Percentiles rank a stretch among this genome's conserved stretches.
These are phyloP conservation scores for Clunio marinus DNA, from an alignment of 2,888 invertebrate genomes.

Conservation along the genomic window DNA sequence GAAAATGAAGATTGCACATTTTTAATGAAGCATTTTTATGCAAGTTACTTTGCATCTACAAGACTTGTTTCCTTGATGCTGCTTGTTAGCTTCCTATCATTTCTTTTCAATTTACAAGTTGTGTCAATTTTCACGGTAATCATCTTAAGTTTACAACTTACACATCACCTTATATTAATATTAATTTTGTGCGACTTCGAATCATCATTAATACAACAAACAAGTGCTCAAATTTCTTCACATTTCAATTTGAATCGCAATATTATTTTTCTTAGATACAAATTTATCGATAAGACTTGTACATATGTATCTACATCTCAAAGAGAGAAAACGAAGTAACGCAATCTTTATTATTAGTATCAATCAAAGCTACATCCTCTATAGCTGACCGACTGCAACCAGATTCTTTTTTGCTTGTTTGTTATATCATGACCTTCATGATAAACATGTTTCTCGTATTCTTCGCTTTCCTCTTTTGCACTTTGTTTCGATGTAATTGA, in stretches of 20 bases:
- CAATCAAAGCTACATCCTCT: slow-evolving; percentile 27
- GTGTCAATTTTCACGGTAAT: too few species aligned
- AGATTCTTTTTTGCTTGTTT: slow-evolving; percentile 24
- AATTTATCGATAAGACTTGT: slow-evolving; percentile 9
- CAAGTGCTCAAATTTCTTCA: neutral
- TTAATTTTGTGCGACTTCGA: too few species aligned
- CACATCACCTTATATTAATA: too few species aligned
- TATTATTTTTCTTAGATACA: slow-evolving; percentile 14
- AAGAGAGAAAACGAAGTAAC: neutral
- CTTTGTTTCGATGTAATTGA: slow-evolving; percentile 12
- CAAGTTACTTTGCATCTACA: too few species aligned
- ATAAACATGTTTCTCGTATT: slow-evolving; percentile 32
- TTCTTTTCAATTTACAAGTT: too few species aligned
- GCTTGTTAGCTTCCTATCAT: too few species aligned
- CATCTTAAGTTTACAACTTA: too few species aligned
- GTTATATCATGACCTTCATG: slow-evolving; percentile 38
- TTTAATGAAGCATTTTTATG: too few species aligned
- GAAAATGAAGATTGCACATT: too few species aligned
- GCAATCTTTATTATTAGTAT: slow-evolving; percentile 1
- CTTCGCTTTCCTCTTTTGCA: slow-evolving; percentile 12
- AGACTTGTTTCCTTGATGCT: too few species aligned
- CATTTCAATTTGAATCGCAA: neutral
- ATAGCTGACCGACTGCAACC: slow-evolving; percentile 26
- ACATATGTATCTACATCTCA: too few species aligned
- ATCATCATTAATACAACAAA: too few species aligned